Percentiles rank a stretch among this genome's conserved stretches.
Evolutionary conservation across 2,113 vertebrate species (phyloP).

Genomic region (Sterna hirundo): DNA sequence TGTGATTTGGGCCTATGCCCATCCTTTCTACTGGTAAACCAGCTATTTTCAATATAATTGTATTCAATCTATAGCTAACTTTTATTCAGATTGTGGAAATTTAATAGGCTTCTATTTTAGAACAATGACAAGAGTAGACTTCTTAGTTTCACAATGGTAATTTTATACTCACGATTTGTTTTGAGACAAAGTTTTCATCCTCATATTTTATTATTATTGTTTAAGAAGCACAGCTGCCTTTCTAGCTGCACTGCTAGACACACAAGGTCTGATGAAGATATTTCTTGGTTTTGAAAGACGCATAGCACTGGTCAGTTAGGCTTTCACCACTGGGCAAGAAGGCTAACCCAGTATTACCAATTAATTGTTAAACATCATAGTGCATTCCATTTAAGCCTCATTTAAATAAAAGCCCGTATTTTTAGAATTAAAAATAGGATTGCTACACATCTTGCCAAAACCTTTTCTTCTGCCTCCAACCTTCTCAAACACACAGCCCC

Average conservation of each 20-base stretch:
- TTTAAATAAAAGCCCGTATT: not conserved
- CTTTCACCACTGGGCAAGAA: not conserved
- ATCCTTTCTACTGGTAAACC: not conserved
- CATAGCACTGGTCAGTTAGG: not conserved
- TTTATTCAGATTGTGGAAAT: not conserved
- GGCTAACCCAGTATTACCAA: not conserved
- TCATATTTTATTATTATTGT: not conserved
- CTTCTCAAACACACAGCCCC: not conserved
- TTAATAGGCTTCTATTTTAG: not conserved
- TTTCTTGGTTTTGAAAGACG: not conserved
- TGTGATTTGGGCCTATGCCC: not conserved
- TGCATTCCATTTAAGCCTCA: not conserved
- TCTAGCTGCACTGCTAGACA: not conserved
- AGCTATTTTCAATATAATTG: not conserved
- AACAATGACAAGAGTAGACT: not conserved
- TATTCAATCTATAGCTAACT: not conserved
- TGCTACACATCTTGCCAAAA: not conserved
- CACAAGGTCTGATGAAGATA: not conserved
- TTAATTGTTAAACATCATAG: not conserved
- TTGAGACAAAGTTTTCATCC: not conserved
- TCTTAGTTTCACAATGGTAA: not conserved
- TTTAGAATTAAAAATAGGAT: not conserved
- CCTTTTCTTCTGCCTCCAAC: not conserved
- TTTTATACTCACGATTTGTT: not conserved
- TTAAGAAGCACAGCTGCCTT: not conserved